Conservation (phyloP, 2,797 vertebrate species). For the Gastrophryne carolinensis region DNA sequence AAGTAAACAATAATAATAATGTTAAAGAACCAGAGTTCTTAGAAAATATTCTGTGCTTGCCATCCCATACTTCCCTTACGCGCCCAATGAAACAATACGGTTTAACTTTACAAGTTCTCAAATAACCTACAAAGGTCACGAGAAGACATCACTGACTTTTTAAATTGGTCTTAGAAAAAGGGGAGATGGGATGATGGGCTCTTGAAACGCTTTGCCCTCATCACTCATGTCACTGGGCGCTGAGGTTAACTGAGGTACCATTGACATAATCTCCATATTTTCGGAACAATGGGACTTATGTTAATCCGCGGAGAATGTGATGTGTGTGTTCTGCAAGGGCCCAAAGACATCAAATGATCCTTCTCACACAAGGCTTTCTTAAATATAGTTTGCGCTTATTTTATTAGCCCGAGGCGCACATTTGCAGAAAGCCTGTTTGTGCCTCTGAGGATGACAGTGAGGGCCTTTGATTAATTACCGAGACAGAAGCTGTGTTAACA, state of each 20-base stretch:
- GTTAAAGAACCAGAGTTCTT: no score
- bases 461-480: constrained; percentile 46
- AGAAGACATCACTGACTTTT: background rate
- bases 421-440: constrained; percentile 46
- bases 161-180: background rate
- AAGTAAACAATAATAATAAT: no score
- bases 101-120: background rate
- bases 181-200: constrained; percentile 17
- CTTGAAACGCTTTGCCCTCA: constrained; percentile 16
- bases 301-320: constrained; percentile 45
- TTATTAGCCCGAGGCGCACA: constrained; percentile 43
- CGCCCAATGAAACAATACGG: background rate
- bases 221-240: constrained; percentile 35
- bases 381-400: constrained; percentile 52
- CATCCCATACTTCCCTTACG: background rate
- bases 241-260: constrained; percentile 49
- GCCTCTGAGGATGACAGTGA: constrained; percentile 50
- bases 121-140: background rate
- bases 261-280: constrained; percentile 50
- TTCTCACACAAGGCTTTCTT: constrained; percentile 37
- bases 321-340: constrained; percentile 39
- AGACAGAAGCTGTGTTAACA: constrained; percentile 42
- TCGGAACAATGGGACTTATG: constrained; percentile 42
- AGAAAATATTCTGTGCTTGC: no score
- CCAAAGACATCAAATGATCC: constrained; percentile 45